phyloP scores from a whole-genome alignment of 2,888 invertebrate genomes.

The Stenchaetothrips biformis region DNA sequence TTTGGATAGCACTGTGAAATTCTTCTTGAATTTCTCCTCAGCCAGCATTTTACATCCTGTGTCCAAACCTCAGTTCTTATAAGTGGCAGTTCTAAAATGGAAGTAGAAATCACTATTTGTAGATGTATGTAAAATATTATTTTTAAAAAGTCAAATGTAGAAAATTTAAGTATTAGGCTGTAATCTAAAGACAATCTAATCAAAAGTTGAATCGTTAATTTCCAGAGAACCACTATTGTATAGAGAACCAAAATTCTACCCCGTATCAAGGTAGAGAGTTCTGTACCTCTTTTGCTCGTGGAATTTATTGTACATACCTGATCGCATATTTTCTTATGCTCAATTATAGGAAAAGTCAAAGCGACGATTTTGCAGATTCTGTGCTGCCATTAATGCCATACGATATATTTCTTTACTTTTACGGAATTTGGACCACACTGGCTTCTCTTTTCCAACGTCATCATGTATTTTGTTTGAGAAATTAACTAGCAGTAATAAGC shows the following conservation, averaged over 20 bases:
- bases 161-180: background rate
- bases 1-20: background rate
- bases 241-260: background rate
- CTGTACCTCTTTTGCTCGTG: background rate
- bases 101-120: background rate
- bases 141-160: conserved; percentile 8
- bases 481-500: too few species aligned
- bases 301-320: conserved; percentile 3
- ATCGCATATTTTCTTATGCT: conserved; percentile 18
- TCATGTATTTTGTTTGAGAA: too few species aligned
- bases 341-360: background rate
- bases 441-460: too few species aligned
- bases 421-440: background rate
- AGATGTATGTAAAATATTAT: conserved; percentile 13
- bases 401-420: background rate
- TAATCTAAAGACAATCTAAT: conserved; percentile 13
- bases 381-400: background rate
- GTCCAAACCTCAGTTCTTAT: background rate
- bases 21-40: background rate
- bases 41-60: background rate
- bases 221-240: background rate
- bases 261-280: conserved; percentile 1
- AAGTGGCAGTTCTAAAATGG: background rate
- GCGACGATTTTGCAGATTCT: background rate
- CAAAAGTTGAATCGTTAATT: background rate